A percentile compares a stretch with the other conserved stretches of the same genome.
These are phyloP conservation scores for Etia nguti DNA, from an alignment of 2,113 vertebrate genomes.

Conservation along the genomic window DNA sequence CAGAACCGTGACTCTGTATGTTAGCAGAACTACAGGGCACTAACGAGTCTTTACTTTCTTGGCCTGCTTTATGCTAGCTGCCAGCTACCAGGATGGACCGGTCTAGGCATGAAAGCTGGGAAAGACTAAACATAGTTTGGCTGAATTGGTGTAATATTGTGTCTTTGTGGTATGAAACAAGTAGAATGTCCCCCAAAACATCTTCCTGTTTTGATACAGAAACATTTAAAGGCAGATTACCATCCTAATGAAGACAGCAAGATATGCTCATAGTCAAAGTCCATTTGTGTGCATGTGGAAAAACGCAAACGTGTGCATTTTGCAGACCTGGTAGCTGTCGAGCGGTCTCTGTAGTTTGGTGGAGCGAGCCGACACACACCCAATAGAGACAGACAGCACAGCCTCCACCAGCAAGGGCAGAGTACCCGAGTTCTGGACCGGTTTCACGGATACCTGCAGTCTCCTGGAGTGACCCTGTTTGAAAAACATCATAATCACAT, in stretches of 20 bases:
- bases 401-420: constrained; percentile 94
- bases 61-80: not conserved
- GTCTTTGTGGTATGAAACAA: not conserved
- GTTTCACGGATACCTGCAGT: constrained; percentile 88
- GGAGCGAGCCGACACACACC: constrained; percentile 89
- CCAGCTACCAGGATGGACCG: not conserved
- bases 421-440: constrained; percentile 90
- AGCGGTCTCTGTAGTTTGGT: constrained; percentile 90
- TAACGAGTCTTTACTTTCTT: not conserved
- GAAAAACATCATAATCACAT: not conserved
- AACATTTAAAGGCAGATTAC: not conserved
- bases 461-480: constrained; percentile 92
- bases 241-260: not conserved
- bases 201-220: not conserved
- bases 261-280: not conserved
- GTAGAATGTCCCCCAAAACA: not conserved
- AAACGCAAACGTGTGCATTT: not conserved
- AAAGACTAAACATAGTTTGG: not conserved
- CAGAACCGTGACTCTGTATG: not conserved
- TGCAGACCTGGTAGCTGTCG: constrained; percentile 94
- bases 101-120: constrained; percentile 1
- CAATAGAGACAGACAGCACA: constrained; percentile 86
- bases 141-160: constrained; percentile 1
- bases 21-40: not conserved
- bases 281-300: not conserved